Conservation (phyloP, 1,140 invertebrate genomes). For the Pseudoatta argentina region DNA sequence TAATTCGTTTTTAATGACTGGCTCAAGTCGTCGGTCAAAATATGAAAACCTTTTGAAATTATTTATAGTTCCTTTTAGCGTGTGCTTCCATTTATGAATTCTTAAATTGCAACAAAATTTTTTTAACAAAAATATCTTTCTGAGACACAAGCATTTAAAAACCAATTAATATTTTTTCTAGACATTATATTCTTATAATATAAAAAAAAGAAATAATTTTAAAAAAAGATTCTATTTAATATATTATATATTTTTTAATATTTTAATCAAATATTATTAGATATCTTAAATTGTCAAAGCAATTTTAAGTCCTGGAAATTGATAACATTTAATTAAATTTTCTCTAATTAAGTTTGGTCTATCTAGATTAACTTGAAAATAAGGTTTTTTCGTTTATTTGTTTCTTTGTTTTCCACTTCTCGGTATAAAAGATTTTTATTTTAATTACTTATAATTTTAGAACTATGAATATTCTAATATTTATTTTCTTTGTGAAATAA, state of each 20-base stretch:
- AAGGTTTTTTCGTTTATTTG: neutral
- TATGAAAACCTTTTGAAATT: neutral
- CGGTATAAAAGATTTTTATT: neutral
- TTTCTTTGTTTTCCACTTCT: neutral
- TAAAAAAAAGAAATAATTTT: neutral
- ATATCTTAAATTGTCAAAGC: neutral
- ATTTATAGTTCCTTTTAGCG: neutral
- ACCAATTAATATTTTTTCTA: neutral
- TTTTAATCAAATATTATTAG: neutral
- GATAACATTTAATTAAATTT: neutral
- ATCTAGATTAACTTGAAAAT: neutral
- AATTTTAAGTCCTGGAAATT: neutral
- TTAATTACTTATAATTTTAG: neutral
- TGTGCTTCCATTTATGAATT: neutral
- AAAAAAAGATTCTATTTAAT: slow-evolving; percentile 8
- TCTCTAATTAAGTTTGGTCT: neutral
- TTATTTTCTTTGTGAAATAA: neutral
- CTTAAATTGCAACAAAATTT: neutral
- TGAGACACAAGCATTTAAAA: neutral
- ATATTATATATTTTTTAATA: neutral
- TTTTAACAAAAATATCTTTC: neutral
- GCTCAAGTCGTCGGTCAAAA: neutral
- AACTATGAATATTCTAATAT: neutral
- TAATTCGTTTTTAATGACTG: slow-evolving; percentile 16
- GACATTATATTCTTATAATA: neutral